phyloP scores from a whole-genome alignment of 2,113 vertebrate species.

The Proterorhinus semilunaris region DNA sequence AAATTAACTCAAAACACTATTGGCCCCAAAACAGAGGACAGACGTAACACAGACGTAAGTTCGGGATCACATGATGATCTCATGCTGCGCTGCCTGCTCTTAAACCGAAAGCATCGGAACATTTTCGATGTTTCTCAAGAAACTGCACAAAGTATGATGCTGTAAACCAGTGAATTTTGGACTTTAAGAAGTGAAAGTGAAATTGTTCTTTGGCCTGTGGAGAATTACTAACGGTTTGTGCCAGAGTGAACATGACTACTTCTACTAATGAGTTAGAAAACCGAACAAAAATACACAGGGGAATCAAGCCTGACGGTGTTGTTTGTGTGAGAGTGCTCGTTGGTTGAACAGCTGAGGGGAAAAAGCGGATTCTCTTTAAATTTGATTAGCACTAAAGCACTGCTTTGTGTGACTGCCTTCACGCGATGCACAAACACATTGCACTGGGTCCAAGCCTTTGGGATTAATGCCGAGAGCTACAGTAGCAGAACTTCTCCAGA shows the following conservation, averaged over 20 bases:
- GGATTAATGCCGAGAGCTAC: slow-evolving; percentile 37
- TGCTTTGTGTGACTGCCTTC: slow-evolving; percentile 47
- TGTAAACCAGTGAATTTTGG: not conserved
- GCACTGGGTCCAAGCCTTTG: slow-evolving; percentile 46
- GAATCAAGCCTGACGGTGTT: not conserved
- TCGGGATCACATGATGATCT: slow-evolving; percentile 40
- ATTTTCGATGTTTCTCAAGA: not conserved
- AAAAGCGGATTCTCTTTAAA: slow-evolving; percentile 67
- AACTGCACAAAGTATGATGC: not conserved
- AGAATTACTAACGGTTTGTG: too few species aligned
- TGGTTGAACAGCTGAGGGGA: slow-evolving; percentile 42
- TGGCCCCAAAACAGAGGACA: slow-evolving; percentile 1
- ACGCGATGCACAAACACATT: slow-evolving; percentile 65
- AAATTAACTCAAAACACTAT: slow-evolving; percentile 39
- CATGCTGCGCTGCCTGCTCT: slow-evolving; percentile 16
- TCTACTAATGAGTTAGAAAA: not conserved
- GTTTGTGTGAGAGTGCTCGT: slow-evolving; percentile 27
- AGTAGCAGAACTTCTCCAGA: slow-evolving; percentile 8
- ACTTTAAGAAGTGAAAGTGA: not conserved
- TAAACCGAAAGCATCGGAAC: not conserved
- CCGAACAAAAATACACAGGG: slow-evolving; percentile 15
- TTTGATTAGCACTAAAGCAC: slow-evolving; percentile 59
- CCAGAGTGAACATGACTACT: too few species aligned
- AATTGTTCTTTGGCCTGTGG: not conserved
- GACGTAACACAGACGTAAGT: slow-evolving; percentile 16